Conservation (phyloP, 1,140 invertebrate genomes). For the Fragariocoptes setiger region DNA sequence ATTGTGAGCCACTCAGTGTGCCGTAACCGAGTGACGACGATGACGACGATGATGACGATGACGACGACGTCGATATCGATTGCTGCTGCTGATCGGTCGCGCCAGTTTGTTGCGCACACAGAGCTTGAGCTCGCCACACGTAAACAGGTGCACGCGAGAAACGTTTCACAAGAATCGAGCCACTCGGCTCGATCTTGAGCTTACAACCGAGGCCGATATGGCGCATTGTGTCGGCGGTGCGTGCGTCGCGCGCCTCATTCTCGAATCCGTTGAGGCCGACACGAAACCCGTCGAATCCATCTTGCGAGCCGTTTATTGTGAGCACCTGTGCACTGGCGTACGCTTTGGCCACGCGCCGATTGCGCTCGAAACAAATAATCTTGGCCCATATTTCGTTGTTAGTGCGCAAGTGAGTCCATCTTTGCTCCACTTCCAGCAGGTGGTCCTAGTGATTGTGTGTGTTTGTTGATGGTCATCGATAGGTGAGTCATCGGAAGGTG, state of each 20-base stretch:
- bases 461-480: too few relatives aligned
- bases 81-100: too few relatives aligned
- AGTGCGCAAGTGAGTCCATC: conserved; percentile 57
- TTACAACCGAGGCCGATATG: conserved; percentile 49
- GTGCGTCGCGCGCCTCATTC: conserved; percentile 63
- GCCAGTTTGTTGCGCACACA: not conserved
- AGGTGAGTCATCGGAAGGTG: too few relatives aligned
- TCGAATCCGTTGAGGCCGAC: conserved; percentile 56
- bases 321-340: conserved; percentile 68
- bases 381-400: conserved; percentile 92
- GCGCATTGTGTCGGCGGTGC: conserved; percentile 60
- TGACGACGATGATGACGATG: not conserved
- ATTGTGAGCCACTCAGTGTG: not conserved
- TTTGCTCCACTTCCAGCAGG: conserved; percentile 68
- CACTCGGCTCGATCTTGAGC: not conserved
- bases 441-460: conserved; percentile 39
- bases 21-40: not conserved
- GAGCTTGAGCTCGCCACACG: not conserved
- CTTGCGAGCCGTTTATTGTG: conserved; percentile 67
- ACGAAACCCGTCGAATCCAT: conserved; percentile 54
- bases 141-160: not conserved
- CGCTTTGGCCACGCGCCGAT: conserved; percentile 64
- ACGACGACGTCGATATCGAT: too few relatives aligned
- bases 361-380: conserved; percentile 71
- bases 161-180: not conserved